phyloP scores from a whole-genome alignment of 2,113 vertebrate species.

The Corythoichthys intestinalis region DNA sequence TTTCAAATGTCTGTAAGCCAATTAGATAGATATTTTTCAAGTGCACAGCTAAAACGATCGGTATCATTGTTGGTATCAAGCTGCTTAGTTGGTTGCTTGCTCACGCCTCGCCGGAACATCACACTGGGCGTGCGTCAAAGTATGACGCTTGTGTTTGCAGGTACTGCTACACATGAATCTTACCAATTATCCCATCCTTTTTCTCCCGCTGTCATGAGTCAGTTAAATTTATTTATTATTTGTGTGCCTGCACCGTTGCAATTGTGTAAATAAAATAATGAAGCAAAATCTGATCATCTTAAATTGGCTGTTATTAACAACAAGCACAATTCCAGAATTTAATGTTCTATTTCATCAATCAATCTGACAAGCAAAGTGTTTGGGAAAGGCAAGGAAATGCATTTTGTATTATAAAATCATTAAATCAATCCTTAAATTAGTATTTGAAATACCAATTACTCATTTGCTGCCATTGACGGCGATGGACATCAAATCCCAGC shows the following conservation, averaged over 20 bases:
- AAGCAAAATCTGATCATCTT: constrained; percentile 22
- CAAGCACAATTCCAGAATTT: background rate
- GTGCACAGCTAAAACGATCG: background rate
- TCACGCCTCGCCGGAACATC: background rate
- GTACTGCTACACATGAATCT: constrained; percentile 65
- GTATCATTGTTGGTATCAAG: background rate
- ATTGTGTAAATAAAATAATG: constrained; percentile 55
- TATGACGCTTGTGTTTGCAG: constrained; percentile 47
- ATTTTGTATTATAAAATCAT: background rate
- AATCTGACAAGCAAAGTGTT: constrained; percentile 1
- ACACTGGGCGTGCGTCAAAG: constrained; percentile 12
- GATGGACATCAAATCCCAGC: too few species aligned
- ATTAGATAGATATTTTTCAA: background rate
- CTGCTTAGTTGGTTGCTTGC: background rate
- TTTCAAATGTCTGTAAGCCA: background rate
- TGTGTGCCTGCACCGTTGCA: constrained; percentile 54
- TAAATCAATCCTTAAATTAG: background rate
- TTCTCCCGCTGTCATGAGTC: background rate
- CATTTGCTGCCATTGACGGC: too few species aligned
- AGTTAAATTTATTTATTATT: constrained; percentile 59
- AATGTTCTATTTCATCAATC: background rate
- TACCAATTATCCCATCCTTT: too few species aligned
- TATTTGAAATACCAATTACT: background rate
- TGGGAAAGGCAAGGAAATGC: background rate
- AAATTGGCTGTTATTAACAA: background rate